A percentile compares a stretch with the other conserved stretches of the same genome.
phyloP scores from a whole-genome alignment of 30 jellyfish, hydroid and myxozoan genomes.

The Sanderia malayensis region DNA sequence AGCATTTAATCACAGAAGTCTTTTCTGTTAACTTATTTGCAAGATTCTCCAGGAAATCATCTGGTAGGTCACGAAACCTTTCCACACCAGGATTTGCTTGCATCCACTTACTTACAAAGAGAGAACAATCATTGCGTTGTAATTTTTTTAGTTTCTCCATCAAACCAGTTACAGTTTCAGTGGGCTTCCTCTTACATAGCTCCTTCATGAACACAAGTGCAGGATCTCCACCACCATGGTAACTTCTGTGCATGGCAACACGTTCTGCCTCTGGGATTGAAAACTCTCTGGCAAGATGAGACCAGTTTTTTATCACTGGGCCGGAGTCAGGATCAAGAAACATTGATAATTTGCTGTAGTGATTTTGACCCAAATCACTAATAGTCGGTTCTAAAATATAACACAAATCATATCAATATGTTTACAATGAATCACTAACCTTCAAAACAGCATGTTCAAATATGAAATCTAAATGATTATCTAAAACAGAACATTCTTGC shows the following conservation, averaged over 20 bases:
- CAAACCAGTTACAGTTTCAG: not conserved
- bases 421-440: too few relatives aligned
- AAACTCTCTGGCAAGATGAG: constrained; percentile 9
- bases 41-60: not conserved
- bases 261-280: constrained; percentile 9
- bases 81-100: not conserved
- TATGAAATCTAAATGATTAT: too few relatives aligned
- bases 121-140: constrained; percentile 18
- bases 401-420: too few relatives aligned
- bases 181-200: not conserved
- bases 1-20: not conserved
- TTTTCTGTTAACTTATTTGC: constrained; percentile 12
- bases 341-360: not conserved
- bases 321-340: constrained; percentile 4
- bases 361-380: not conserved
- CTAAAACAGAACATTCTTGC: too few relatives aligned
- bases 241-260: constrained; percentile 17
- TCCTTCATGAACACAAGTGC: not conserved
- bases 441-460: too few relatives aligned
- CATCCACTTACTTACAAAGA: not conserved
- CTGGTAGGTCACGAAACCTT: constrained; percentile 14
- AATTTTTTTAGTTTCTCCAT: not conserved
- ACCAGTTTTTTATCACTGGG: constrained; percentile 23
- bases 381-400: constrained; percentile 5
- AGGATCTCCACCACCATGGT: constrained; percentile 42